Base-by-base conservation (phyloP, 2,113 vertebrate genomes). In the Camelus bactrianus region DNA sequence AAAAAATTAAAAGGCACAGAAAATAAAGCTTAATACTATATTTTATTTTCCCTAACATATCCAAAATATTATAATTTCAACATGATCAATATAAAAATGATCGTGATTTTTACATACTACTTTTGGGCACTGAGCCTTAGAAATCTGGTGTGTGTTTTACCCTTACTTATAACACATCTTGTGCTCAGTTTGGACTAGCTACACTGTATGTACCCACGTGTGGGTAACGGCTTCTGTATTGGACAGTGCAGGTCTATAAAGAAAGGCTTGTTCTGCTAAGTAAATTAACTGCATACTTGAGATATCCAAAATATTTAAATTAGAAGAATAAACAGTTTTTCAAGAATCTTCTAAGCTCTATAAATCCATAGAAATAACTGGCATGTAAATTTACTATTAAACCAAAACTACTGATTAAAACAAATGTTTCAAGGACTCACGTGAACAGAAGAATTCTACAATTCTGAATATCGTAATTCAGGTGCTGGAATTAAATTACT, bases 61-160 rank as follows among this genome's bases (percentile, higher is more conserved):
- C 17, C 7, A 90, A 81, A 76, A 76, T 86, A 70, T 20, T 58
- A 26, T 67, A 20, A 30, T 91, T 87, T 93, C 24, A 79, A 20
- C 8, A 56, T 77, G 10, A 15, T 70, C 4, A 67, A 8, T 90
- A 38, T 22, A 38, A 82, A 62, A 62, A 28, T 70, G 54, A 80
- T 30, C 54, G 19, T 56, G 10, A 35, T 14, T 70, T 97, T 88
- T 50, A 75, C 9, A 5, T 5, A 16, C 6, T 83, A 42, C 52
- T 20, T 69, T 42, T 70, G 48, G n/a, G 28, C 17, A 26, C n/a
- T 16, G n/a, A 60, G 10, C 24, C 38, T 46, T 81, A 38, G 65
- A 52, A 30, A 54, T 38, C 8, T 26, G 17, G 48, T 42, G 12
- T 10, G 4, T 72, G 14, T 38, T 70, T 38, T 35, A 24, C 9